Evolutionary conservation across 2,113 vertebrate genomes (phyloP).

Genomic region (Vireo altiloquus): DNA sequence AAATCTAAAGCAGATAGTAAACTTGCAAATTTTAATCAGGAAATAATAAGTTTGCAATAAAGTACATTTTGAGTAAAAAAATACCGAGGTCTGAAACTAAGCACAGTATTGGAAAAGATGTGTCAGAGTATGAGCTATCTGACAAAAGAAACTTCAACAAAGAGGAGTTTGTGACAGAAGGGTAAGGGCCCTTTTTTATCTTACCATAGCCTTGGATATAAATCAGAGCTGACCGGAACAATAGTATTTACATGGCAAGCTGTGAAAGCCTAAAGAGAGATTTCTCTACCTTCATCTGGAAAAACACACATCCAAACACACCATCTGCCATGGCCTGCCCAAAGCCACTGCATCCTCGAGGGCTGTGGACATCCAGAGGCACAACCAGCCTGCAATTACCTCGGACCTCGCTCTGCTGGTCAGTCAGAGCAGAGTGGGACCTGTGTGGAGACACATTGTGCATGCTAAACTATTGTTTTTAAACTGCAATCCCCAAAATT

Average conservation of each 20-base stretch:
- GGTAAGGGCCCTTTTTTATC: slow-evolving; percentile 42
- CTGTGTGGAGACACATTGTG: not conserved
- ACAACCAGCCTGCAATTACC: not conserved
- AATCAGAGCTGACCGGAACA: slow-evolving; percentile 49
- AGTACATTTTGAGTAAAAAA: not conserved
- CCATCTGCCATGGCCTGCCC: slow-evolving; percentile 64
- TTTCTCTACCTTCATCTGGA: slow-evolving; percentile 63
- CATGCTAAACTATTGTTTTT: not conserved
- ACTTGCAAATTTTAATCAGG: not conserved
- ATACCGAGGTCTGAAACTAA: not conserved
- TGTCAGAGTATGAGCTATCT: not conserved
- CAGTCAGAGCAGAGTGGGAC: rapidly evolving
- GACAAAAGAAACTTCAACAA: slow-evolving; percentile 58
- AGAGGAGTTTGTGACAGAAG: slow-evolving; percentile 57
- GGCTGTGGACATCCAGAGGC: not conserved
- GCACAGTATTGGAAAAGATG: slow-evolving; percentile 16
- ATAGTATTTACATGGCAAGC: slow-evolving; percentile 60
- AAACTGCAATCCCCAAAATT: not conserved
- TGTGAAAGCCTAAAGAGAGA: slow-evolving; percentile 67
- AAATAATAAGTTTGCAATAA: not conserved
- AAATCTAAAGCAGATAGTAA: not conserved
- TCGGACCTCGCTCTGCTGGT: not conserved
- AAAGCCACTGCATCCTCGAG: not conserved
- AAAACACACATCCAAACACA: slow-evolving; percentile 58
- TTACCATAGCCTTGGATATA: slow-evolving; percentile 26